A percentile compares a stretch with the other conserved stretches of the same genome.
phyloP scores from a whole-genome alignment of 2,113 vertebrate genomes.

The Mustelus asterias region DNA sequence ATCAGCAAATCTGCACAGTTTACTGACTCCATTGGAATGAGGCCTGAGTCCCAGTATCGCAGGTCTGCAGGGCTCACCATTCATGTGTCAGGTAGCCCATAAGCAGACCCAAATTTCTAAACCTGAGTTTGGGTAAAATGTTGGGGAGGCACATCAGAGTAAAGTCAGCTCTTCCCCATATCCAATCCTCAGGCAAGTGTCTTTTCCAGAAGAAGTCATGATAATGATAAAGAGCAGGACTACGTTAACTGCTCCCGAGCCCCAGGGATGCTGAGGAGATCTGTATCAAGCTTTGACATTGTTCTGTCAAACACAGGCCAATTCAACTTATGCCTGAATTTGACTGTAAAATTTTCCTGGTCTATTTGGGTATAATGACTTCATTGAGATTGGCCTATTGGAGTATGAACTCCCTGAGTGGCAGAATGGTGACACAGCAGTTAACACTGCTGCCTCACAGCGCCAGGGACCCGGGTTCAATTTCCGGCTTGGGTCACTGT shows the following conservation, averaged over 20 bases:
- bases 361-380: background rate
- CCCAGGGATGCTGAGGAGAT: background rate
- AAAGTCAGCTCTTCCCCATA: background rate
- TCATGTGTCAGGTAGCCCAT: background rate
- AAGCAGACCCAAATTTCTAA: background rate
- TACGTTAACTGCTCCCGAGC: background rate
- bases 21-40: background rate
- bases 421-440: too few species aligned
- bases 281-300: background rate
- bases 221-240: background rate
- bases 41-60: too few species aligned
- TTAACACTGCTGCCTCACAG: too few species aligned
- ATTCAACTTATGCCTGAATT: background rate
- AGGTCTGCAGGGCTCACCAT: background rate
- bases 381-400: too few species aligned
- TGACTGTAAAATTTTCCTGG: background rate
- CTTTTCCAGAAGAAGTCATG: background rate
- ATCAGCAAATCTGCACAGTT: background rate
- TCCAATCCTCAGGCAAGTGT: background rate
- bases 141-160: background rate
- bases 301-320: background rate
- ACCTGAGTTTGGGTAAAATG: background rate
- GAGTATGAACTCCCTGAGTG: too few species aligned
- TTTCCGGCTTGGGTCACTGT: too few species aligned
- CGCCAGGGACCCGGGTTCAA: too few species aligned